These are phyloP conservation scores for Nematopogon swammerdamellus DNA, from an alignment of 2,888 invertebrate genomes.

Conservation along the genomic window DNA sequence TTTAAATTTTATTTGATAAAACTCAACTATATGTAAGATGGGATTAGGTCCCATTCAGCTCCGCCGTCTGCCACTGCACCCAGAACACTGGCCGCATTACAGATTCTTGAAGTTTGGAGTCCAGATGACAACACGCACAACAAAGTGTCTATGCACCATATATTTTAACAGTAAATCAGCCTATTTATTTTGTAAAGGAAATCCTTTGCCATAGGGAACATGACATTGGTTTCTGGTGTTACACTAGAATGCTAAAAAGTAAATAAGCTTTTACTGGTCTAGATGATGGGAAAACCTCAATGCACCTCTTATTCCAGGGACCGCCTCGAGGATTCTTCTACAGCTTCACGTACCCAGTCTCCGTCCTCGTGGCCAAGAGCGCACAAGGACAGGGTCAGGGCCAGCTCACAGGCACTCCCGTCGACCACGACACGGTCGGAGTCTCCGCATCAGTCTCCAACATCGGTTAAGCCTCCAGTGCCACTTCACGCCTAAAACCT, in stretches of 20 bases:
- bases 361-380: slow-evolving; percentile 34
- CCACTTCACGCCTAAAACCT: too few species aligned
- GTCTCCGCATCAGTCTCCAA: slow-evolving; percentile 9
- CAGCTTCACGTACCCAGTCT: slow-evolving; percentile 66
- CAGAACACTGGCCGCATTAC: too few species aligned
- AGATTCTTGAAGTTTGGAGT: too few species aligned
- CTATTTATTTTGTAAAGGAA: too few species aligned
- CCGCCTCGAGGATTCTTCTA: slow-evolving; percentile 73
- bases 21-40: too few species aligned
- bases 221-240: background rate
- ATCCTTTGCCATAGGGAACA: background rate
- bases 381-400: slow-evolving; percentile 15
- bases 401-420: slow-evolving; percentile 21
- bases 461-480: background rate
- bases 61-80: too few species aligned
- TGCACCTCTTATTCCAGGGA: slow-evolving; percentile 25
- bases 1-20: too few species aligned
- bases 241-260: background rate
- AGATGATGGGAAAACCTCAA: too few species aligned
- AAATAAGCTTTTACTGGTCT: background rate
- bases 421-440: slow-evolving; percentile 28
- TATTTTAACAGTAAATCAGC: slow-evolving; percentile 1
- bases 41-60: too few species aligned
- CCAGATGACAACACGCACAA: too few species aligned
- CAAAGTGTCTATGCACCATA: too few species aligned